phyloP scores from a whole-genome alignment of 2,113 vertebrate species.

The Nyctereutes procyonoides region DNA sequence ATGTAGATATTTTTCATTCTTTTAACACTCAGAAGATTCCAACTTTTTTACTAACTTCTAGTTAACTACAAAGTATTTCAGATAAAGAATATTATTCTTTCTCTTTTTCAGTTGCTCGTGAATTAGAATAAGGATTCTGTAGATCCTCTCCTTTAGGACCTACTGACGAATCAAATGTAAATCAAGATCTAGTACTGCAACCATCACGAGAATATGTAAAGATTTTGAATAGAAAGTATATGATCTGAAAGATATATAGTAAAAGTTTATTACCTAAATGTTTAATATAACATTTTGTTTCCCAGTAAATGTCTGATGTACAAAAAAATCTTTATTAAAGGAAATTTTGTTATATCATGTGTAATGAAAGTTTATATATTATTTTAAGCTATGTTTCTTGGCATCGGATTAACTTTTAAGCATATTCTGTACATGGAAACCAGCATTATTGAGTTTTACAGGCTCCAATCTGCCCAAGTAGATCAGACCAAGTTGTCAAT shows the following conservation, averaged over 20 bases:
- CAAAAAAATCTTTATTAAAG: slow-evolving; percentile 89
- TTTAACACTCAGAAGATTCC: neutral
- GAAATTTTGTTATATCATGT: neutral
- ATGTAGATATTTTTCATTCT: neutral
- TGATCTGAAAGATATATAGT: slow-evolving; percentile 43
- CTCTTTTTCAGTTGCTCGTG: slow-evolving; percentile 86
- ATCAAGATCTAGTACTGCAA: slow-evolving; percentile 88
- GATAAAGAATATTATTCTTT: neutral
- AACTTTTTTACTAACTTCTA: neutral
- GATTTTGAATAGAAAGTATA: slow-evolving; percentile 64
- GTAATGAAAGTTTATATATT: neutral
- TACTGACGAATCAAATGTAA: slow-evolving; percentile 79
- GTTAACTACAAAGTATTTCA: neutral
- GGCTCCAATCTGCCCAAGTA: neutral
- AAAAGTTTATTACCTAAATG: neutral
- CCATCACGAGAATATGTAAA: slow-evolving; percentile 90
- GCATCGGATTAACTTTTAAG: neutral
- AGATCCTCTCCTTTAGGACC: slow-evolving; percentile 87
- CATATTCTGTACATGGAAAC: neutral
- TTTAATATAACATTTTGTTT: slow-evolving; percentile 11
- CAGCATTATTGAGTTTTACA: neutral
- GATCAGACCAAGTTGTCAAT: neutral
- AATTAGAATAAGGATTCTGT: slow-evolving; percentile 85
- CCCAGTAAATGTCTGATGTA: slow-evolving; percentile 80
- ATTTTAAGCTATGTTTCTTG: slow-evolving; percentile 52